These are phyloP conservation scores for Brachionus rubens DNA, from an alignment of 1,140 invertebrate genomes.

Conservation along the genomic window DNA sequence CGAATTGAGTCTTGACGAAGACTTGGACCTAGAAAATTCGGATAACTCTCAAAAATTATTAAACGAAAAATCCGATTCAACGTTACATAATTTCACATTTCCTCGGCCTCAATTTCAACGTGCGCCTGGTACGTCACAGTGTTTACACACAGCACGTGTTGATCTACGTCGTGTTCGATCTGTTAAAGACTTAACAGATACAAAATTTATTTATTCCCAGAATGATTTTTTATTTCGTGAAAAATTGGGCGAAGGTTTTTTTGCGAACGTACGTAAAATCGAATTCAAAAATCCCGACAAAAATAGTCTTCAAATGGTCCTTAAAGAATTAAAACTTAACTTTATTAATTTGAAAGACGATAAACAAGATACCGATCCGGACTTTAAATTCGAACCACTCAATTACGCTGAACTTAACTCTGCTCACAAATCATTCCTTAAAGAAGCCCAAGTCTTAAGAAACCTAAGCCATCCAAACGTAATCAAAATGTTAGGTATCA, in stretches of 20 bases:
- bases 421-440: slow-evolving; percentile 43
- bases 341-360: slow-evolving; percentile 10
- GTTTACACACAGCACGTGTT: slow-evolving; percentile 14
- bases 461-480: slow-evolving; percentile 84
- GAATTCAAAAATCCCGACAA: neutral
- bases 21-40: neutral
- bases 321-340: slow-evolving; percentile 17
- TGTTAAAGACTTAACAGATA: neutral
- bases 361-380: neutral
- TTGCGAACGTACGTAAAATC: slow-evolving; percentile 17
- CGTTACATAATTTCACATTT: neutral
- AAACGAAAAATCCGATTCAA: neutral
- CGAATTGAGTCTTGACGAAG: neutral
- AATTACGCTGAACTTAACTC: slow-evolving; percentile 45
- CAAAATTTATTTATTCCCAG: neutral
- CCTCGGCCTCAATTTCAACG: neutral
- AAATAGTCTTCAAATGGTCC: neutral
- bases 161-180: slow-evolving; percentile 9
- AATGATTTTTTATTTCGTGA: slow-evolving; percentile 29
- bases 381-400: neutral
- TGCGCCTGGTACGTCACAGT: slow-evolving; percentile 21
- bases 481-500: slow-evolving; percentile 81
- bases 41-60: neutral
- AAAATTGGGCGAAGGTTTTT: slow-evolving; percentile 40
- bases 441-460: slow-evolving; percentile 77